Evolutionary conservation across 2,113 vertebrate species (phyloP).

Genomic region (Terrapene triunguis): DNA sequence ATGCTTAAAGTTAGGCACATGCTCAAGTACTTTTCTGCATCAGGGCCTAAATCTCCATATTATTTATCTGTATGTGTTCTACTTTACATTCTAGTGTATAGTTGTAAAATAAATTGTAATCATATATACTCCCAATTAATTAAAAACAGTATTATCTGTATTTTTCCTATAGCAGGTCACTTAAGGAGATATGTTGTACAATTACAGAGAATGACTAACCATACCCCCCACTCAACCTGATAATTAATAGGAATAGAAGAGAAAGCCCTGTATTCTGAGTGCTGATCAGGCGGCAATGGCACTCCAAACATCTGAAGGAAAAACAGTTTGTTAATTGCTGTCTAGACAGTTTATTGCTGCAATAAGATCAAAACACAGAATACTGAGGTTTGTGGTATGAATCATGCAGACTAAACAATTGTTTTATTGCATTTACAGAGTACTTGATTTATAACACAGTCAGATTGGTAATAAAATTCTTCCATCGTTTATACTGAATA

Average conservation of each 20-base stretch:
- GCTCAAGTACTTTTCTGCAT: neutral
- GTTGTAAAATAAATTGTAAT: conserved; percentile 21
- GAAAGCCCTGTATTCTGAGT: conserved; percentile 68
- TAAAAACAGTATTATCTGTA: neutral
- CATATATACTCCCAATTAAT: conserved; percentile 8
- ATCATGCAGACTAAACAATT: conserved; percentile 94
- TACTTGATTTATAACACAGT: conserved; percentile 84
- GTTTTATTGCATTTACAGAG: conserved; percentile 90
- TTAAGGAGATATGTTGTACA: neutral
- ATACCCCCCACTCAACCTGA: conserved; percentile 52
- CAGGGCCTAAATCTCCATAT: neutral
- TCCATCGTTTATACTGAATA: conserved; percentile 81
- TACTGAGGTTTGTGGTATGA: conserved; percentile 89
- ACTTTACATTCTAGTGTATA: neutral
- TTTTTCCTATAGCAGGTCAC: neutral
- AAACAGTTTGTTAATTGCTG: conserved; percentile 95
- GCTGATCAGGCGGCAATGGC: conserved; percentile 77
- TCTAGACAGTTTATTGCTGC: conserved; percentile 99
- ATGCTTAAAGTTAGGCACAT: neutral
- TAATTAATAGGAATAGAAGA: conserved; percentile 79
- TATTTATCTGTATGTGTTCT: neutral
- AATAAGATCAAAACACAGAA: conserved; percentile 96
- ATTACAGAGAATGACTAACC: conserved; percentile 33
- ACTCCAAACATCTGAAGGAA: conserved; percentile 92
- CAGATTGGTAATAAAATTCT: conserved; percentile 81